phyloP scores from a whole-genome alignment of 2,888 invertebrate species.

The Yponomeuta sedellus region DNA sequence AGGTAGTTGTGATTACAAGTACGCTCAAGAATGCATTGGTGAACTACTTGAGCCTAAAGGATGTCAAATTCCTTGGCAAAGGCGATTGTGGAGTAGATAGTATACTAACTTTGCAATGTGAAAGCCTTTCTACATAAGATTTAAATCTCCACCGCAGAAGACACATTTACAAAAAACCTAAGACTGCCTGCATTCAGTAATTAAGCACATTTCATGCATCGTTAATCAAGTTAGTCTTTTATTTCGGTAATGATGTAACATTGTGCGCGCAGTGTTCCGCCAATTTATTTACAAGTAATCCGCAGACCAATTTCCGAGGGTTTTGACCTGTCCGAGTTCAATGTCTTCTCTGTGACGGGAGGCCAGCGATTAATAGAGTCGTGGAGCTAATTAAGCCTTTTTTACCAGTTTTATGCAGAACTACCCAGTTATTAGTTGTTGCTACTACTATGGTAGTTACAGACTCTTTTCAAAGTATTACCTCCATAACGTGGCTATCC shows the following conservation, averaged over 20 bases:
- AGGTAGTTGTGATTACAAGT: neutral
- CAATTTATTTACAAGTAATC: constrained; percentile 12
- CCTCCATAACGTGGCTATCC: neutral
- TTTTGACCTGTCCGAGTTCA: constrained; percentile 58
- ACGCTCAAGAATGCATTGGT: neutral
- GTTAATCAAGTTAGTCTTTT: neutral
- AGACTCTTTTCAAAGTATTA: neutral
- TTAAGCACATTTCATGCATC: neutral
- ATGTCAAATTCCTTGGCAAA: neutral
- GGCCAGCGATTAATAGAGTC: constrained; percentile 34
- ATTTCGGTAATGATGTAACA: neutral
- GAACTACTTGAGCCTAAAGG: neutral
- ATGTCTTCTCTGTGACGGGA: constrained; percentile 30
- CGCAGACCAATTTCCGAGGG: constrained; percentile 33
- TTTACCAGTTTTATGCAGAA: neutral
- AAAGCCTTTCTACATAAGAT: no score
- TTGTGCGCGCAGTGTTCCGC: neutral
- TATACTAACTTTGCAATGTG: neutral
- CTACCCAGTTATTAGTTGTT: neutral
- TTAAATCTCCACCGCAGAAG: neutral
- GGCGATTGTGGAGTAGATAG: neutral
- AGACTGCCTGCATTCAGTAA: neutral
- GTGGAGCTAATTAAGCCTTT: constrained; percentile 35
- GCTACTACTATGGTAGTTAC: no score
- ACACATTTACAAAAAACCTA: no score